Conservation (phyloP, 2,888 invertebrate species). For the Caenorhabditis imperialis region DNA sequence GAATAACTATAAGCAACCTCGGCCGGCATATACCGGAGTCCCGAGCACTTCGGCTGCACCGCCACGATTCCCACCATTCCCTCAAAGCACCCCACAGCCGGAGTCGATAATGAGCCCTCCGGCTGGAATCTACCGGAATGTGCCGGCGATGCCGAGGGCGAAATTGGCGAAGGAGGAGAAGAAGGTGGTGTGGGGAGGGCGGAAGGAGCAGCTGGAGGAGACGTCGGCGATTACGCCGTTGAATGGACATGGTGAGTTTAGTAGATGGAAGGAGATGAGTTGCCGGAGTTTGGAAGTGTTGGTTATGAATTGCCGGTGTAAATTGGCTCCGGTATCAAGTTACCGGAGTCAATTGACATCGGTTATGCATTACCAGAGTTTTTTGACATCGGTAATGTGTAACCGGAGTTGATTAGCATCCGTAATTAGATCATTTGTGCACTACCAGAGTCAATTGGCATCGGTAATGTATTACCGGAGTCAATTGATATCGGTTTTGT, state of each 20-base stretch:
- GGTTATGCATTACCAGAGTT: too few relatives aligned
- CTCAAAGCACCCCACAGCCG: conserved; percentile 15
- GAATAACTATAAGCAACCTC: conserved; percentile 12
- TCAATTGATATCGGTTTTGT: too few relatives aligned
- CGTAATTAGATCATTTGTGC: too few relatives aligned
- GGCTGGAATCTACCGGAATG: conserved; percentile 39
- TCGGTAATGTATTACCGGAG: too few relatives aligned
- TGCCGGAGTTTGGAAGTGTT: too few relatives aligned
- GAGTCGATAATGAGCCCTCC: conserved; percentile 45
- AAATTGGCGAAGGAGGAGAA: conserved; percentile 16
- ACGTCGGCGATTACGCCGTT: conserved; percentile 32
- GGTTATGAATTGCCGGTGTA: too few relatives aligned
- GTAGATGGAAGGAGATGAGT: conserved; percentile 3
- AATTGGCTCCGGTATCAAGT: too few relatives aligned
- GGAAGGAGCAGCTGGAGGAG: conserved; percentile 11
- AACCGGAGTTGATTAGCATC: too few relatives aligned
- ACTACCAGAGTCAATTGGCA: too few relatives aligned
- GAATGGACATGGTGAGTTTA: conserved; percentile 23
- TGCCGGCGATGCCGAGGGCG: conserved; percentile 52
- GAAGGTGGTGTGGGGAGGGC: conserved; percentile 51
- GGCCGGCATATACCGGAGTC: conserved; percentile 16
- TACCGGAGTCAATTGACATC: too few relatives aligned
- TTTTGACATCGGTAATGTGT: too few relatives aligned
- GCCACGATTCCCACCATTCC: conserved; percentile 40
- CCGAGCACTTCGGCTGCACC: conserved; percentile 7